A percentile compares a stretch with the other conserved stretches of the same genome.
These are phyloP conservation scores for Aspidiotus rigidus DNA, from an alignment of 2,888 invertebrate species.

Conservation along the genomic window DNA sequence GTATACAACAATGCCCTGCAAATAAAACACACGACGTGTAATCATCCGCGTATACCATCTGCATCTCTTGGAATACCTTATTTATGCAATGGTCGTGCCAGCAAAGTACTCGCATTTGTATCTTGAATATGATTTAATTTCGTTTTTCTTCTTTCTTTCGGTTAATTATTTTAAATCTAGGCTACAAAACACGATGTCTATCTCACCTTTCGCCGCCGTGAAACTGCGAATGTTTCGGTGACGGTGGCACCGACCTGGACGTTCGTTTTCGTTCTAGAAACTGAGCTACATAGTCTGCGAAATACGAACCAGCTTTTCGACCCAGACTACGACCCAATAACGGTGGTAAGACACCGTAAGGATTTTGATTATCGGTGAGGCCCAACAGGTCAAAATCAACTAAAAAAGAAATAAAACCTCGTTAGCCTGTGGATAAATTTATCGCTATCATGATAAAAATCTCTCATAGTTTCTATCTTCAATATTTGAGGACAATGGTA, in stretches of 20 bases:
- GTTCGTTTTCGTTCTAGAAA: slow-evolving; percentile 54
- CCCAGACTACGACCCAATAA: slow-evolving; percentile 63
- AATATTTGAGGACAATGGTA: too few relatives aligned
- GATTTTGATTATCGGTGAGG: slow-evolving; percentile 79
- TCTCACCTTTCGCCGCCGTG: slow-evolving; percentile 69
- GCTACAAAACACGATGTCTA: background rate
- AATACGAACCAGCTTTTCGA: slow-evolving; percentile 59
- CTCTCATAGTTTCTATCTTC: too few relatives aligned
- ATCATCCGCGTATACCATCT: background rate
- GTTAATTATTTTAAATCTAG: too few relatives aligned
- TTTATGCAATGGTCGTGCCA: too few relatives aligned
- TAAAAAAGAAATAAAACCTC: slow-evolving; percentile 43
- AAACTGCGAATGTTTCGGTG: slow-evolving; percentile 46
- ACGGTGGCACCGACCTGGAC: slow-evolving; percentile 41
- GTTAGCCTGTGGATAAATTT: background rate
- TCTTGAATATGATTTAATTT: too few relatives aligned
- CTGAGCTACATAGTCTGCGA: slow-evolving; percentile 63
- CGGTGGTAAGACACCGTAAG: slow-evolving; percentile 69
- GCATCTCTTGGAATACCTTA: background rate
- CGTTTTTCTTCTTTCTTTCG: too few relatives aligned
- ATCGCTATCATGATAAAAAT: too few relatives aligned
- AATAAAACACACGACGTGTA: slow-evolving; percentile 30
- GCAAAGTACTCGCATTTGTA: too few relatives aligned
- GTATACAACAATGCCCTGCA: slow-evolving; percentile 64
- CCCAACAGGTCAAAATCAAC: slow-evolving; percentile 79